Percentiles rank a stretch among this genome's conserved stretches.
Conservation (phyloP, 2,888 invertebrate genomes). For the Lapara coniferarum region DNA sequence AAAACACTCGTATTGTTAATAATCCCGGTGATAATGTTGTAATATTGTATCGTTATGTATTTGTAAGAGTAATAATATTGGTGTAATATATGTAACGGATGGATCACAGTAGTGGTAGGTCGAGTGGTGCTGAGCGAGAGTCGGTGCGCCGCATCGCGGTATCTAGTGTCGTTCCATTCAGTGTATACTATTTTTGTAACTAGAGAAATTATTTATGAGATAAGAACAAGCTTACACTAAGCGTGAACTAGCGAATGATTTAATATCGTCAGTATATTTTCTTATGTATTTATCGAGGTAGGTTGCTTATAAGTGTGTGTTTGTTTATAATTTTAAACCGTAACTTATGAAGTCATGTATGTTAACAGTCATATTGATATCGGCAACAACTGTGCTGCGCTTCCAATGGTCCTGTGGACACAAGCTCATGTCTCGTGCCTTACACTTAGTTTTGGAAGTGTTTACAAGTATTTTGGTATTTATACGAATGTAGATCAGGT, state of each 20-base stretch:
- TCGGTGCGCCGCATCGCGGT: slow-evolving; percentile 39
- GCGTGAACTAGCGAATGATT: slow-evolving; percentile 71
- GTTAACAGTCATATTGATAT: slow-evolving; percentile 18
- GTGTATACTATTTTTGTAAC: slow-evolving; percentile 82
- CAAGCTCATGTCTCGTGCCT: slow-evolving; percentile 71
- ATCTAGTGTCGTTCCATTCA: slow-evolving; percentile 62
- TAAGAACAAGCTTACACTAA: slow-evolving; percentile 72
- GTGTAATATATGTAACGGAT: slow-evolving; percentile 78
- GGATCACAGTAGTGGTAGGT: slow-evolving; percentile 67
- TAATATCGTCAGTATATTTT: slow-evolving; percentile 77
- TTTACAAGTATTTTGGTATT: slow-evolving; percentile 33
- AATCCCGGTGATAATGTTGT: slow-evolving; percentile 84
- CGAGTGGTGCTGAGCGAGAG: slow-evolving; percentile 63
- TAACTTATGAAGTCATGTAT: slow-evolving; percentile 66
- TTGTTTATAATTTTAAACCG: slow-evolving; percentile 71
- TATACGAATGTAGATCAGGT: slow-evolving; percentile 41
- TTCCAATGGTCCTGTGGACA: slow-evolving; percentile 56
- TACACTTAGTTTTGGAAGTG: slow-evolving; percentile 46
- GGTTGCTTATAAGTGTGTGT: slow-evolving; percentile 76
- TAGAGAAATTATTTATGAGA: slow-evolving; percentile 83
- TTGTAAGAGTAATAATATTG: slow-evolving; percentile 77
- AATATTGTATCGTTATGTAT: slow-evolving; percentile 84
- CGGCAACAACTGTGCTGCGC: slow-evolving; percentile 43
- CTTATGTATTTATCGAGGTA: slow-evolving; percentile 81
- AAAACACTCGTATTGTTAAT: slow-evolving; percentile 78